Percentiles rank a stretch among this genome's conserved stretches.
Evolutionary conservation across 1,140 invertebrate genomes (phyloP).

Genomic region (Helicorthomorpha holstii): DNA sequence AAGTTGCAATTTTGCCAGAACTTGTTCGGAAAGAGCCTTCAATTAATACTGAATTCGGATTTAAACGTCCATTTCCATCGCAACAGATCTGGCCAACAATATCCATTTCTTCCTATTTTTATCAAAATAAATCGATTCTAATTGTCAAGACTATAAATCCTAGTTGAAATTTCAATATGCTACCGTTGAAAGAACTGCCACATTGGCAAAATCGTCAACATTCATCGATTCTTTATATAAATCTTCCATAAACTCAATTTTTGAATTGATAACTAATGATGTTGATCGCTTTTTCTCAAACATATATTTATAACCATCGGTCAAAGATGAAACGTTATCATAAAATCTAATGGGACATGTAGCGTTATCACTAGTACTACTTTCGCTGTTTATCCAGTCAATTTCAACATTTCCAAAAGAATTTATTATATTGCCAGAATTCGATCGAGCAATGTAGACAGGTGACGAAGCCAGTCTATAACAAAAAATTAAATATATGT

Average conservation of each 20-base stretch:
- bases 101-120: background rate
- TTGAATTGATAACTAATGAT: background rate
- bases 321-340: background rate
- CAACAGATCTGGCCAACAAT: background rate
- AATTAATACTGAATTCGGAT: background rate
- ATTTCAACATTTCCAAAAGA: too few species aligned
- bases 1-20: background rate
- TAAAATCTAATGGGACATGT: background rate
- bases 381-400: background rate
- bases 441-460: background rate
- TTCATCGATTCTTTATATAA: background rate
- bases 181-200: background rate
- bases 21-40: background rate
- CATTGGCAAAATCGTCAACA: background rate
- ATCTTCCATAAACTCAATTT: background rate
- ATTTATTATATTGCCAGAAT: background rate
- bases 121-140: background rate
- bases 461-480: background rate
- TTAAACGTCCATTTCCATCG: background rate
- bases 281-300: background rate
- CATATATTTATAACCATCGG: background rate
- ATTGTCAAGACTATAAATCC: background rate
- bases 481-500: too few species aligned
- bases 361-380: background rate
- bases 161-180: background rate